Percentiles rank a stretch among this genome's conserved stretches.
phyloP scores from a whole-genome alignment of 2,113 vertebrate genomes.

The Microcebus murinus region DNA sequence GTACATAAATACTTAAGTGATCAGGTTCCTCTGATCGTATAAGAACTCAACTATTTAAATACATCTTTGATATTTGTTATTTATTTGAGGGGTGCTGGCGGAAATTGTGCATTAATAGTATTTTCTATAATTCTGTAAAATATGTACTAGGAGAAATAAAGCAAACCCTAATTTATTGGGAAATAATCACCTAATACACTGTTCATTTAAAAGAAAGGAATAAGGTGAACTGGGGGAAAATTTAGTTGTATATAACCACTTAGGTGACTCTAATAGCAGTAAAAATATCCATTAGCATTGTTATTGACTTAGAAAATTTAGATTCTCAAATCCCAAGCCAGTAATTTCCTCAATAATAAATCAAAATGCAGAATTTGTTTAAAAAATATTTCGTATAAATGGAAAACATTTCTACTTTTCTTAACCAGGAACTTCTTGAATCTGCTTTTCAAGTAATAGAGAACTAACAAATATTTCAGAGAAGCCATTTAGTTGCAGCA shows the following conservation, averaged over 20 bases:
- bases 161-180: neutral
- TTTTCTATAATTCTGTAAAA: neutral
- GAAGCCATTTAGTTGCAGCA: neutral
- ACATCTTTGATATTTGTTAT: neutral
- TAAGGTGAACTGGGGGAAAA: neutral
- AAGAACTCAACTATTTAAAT: neutral
- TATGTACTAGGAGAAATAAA: constrained; percentile 25
- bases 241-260: neutral
- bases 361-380: neutral
- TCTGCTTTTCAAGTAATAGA: neutral
- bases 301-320: neutral
- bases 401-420: neutral
- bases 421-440: neutral
- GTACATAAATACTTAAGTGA: neutral
- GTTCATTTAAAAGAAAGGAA: neutral
- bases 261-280: neutral
- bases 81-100: neutral
- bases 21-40: neutral
- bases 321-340: neutral
- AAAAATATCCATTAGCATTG: neutral
- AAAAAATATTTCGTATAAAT: constrained; percentile 7
- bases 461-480: neutral
- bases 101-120: neutral
- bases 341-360: neutral
- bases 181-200: neutral